phyloP scores from a whole-genome alignment of 2,797 vertebrate genomes.

The Dallia pectoralis region DNA sequence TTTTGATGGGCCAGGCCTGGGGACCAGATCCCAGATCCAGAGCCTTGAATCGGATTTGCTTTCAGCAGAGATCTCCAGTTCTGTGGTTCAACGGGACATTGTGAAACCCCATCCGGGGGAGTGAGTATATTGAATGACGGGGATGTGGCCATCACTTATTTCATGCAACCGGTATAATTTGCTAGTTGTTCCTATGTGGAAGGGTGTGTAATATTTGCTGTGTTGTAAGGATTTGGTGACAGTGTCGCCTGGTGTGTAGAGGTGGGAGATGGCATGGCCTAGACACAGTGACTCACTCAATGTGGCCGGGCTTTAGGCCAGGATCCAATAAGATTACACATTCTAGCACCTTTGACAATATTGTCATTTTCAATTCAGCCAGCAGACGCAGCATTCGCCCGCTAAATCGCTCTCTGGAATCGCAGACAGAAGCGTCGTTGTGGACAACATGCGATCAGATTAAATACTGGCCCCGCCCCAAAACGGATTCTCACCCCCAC shows the following conservation, averaged over 20 bases:
- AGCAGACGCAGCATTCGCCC: not conserved
- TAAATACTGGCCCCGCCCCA: not conserved
- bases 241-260: not conserved
- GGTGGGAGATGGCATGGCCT: not conserved
- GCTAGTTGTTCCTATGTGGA: not conserved
- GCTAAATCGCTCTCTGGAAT: not conserved
- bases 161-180: not conserved
- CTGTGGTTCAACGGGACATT: not conserved
- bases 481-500: not conserved
- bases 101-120: not conserved
- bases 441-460: not conserved
- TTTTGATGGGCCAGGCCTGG: constrained; percentile 60
- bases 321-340: not conserved
- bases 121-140: not conserved
- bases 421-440: not conserved
- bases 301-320: not conserved
- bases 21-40: constrained; percentile 44
- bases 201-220: not conserved
- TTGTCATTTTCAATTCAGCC: not conserved
- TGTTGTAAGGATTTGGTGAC: not conserved
- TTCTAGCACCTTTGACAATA: not conserved
- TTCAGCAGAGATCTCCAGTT: constrained; percentile 42
- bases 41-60: constrained; percentile 53
- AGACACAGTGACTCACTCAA: not conserved
- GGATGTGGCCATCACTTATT: not conserved